Evolutionary conservation across 2,797 vertebrate species (phyloP).

Genomic region (Ctenosaura bakeri): DNA sequence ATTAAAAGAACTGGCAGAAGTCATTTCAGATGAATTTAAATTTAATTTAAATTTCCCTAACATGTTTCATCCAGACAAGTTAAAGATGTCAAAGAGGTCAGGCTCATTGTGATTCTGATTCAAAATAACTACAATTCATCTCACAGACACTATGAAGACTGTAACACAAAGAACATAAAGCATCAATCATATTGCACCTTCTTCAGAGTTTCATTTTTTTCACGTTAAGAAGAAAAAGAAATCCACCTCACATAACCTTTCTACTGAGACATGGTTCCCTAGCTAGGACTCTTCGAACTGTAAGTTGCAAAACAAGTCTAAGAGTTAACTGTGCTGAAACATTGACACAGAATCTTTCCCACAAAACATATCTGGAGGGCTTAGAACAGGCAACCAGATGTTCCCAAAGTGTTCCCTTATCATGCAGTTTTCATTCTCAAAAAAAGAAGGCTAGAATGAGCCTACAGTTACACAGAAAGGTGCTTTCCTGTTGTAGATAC

Average conservation of each 20-base stretch:
- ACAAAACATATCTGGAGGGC: conserved; percentile 46
- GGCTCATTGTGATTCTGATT: not conserved
- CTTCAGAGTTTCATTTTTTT: not conserved
- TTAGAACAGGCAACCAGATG: conserved; percentile 54
- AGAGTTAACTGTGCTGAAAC: conserved; percentile 46
- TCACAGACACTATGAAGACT: not conserved
- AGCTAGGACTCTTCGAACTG: not conserved
- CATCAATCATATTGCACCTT: not conserved
- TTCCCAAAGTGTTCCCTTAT: conserved; percentile 52
- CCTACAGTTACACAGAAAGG: conserved; percentile 48
- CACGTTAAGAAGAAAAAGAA: not conserved
- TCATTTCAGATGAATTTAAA: too few species aligned
- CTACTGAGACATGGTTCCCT: not conserved
- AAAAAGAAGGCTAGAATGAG: conserved; percentile 50
- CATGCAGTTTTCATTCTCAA: conserved; percentile 7
- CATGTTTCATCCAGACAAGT: rapidly evolving
- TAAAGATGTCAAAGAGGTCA: not conserved
- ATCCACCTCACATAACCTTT: not conserved
- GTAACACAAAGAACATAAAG: too few species aligned
- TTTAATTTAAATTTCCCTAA: too few species aligned
- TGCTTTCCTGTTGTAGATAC: not conserved
- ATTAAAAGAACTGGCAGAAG: too few species aligned
- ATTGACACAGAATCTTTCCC: conserved; percentile 29
- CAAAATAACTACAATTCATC: not conserved
- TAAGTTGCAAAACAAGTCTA: conserved; percentile 21